A percentile compares a stretch with the other conserved stretches of the same genome.
phyloP scores from a whole-genome alignment of 2,888 invertebrate genomes.

The Himalopsyche tibetana region DNA sequence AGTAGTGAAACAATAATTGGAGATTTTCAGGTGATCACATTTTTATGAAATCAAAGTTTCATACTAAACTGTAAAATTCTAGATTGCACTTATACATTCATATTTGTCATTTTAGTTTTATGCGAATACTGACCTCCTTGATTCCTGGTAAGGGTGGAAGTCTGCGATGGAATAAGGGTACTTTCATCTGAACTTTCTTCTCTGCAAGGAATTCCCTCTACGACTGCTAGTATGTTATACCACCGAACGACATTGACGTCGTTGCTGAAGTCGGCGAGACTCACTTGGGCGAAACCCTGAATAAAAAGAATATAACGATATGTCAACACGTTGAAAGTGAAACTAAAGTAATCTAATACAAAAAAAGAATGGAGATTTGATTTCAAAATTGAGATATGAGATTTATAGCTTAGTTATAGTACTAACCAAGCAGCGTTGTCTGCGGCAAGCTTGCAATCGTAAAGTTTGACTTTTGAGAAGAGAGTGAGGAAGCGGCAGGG shows the following conservation, averaged over 20 bases:
- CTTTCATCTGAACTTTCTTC: conserved; percentile 98
- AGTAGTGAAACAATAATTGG: too few relatives aligned
- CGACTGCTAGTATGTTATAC: conserved; percentile 94
- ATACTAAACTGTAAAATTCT: too few relatives aligned
- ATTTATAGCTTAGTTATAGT: conserved; percentile 66
- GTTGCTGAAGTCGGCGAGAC: conserved; percentile 94
- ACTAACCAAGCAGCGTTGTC: conserved; percentile 87
- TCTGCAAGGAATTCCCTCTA: conserved; percentile 74
- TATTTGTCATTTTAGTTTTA: too few relatives aligned
- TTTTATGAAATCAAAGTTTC: too few relatives aligned
- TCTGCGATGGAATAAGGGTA: conserved; percentile 96
- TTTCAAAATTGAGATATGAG: too few relatives aligned
- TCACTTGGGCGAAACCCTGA: conserved; percentile 96
- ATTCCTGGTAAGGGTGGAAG: conserved; percentile 95
- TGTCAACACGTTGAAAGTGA: conserved; percentile 1
- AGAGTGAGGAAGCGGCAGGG: conserved; percentile 62
- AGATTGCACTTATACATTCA: too few relatives aligned
- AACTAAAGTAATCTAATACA: background rate
- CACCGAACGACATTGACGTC: conserved; percentile 89
- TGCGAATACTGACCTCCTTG: conserved; percentile 74
- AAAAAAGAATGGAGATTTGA: too few relatives aligned
- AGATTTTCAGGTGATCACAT: too few relatives aligned
- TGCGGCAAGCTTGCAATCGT: conserved; percentile 74
- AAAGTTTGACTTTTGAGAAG: conserved; percentile 61
- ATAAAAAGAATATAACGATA: conserved; percentile 66